Evolutionary conservation across 2,888 invertebrate species (phyloP), one percentile per base, ranked within the genome.

Genomic region (Platypus cylindrus): DNA sequence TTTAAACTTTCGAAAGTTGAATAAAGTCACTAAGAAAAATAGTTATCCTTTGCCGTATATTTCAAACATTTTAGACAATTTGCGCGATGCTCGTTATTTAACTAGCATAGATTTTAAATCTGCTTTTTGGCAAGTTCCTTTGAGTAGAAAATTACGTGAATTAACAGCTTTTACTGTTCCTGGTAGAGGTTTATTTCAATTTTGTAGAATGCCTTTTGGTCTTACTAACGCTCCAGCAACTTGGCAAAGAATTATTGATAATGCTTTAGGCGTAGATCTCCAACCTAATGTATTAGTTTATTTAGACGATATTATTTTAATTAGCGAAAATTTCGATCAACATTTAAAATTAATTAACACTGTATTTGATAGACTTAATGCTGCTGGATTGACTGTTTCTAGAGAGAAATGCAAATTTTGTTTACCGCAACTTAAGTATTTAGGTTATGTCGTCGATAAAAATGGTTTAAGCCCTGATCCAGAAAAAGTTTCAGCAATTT

Each of bases 21-120:
- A 57, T 37, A 16, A 29, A 3, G 52, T 54, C 0, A 52, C 54
- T 0, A 42, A 48, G 28, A 44, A 47, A 11, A 51, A 55, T 34
- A 52, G 51, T 0, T 54, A 57, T 38, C 55, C 53, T 2, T 15
- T 57, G 0, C 57, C 46, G 0, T 47, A 50, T 16, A 48, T 55
- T 9, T 41, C 44, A 1, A 34, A 43, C 3, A 56, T 52, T 3
- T 29, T 58, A 14, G 49, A 54, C 12, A 45, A 44, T 5, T 37
- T 58, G 2, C 35, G 51, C 1, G 36, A 45, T 12, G 54, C 54
- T 1, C 36, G 38, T 7, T 57, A 46, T 28, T 41, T 58, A 8
- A 45, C 46, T 3, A 49, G 49, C 0, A 26, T 56, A 3, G 56
- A 58, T 31, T 31, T 50, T 5, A 44, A 44, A 17, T 31, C 31